Evolutionary conservation across 23 tunicate species (phyloP), one percentile per base, ranked within the genome.

Genomic region (Styela clava): DNA sequence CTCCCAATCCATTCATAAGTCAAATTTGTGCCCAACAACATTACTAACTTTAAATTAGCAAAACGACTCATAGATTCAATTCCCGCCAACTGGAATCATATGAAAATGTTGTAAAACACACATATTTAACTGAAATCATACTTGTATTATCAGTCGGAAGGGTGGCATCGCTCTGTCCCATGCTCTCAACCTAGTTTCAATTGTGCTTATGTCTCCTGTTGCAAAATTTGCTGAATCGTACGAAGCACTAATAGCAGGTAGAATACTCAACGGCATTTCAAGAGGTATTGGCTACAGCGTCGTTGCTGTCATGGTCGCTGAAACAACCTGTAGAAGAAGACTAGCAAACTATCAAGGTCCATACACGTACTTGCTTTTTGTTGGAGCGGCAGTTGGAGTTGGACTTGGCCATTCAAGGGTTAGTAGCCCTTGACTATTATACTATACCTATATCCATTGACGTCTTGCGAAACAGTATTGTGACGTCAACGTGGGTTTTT

Each of bases 221-320:
- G 81, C 81, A 26, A 52, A 1, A 24, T 76, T 21, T 56, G 65
- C 62, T 20, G 62, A 22, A 27, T 76, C 81, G 25, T 35, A 76
- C 65, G 81, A 76, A 44, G 24, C 33, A 22, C 30, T 76, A 12
- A 76, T 76, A 64, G 65, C 31, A 26, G 81, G 81, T 21, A 76
- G 81, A 76, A 33, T 76, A 22, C 16, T 76, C 16, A 27, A 23
- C 52, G 81, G 81, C 18, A 24, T 76, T 20, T 51, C 81, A 27
- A 20, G 81, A 52, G 81, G 81, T n/a, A 25, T 76, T 0, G 64
- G 62, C 7, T 29, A 33, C 31, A 24, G 62, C 9, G 33, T 76
- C 7, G 27, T 44, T 9, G 29, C 52, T 26, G 67, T 76, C 0
- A 16, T 76, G 0, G 65, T 35, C 7, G 81, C 81, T 23, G 81